Conservation (phyloP, 2,888 invertebrate species). For the Harpalus rubripes region DNA sequence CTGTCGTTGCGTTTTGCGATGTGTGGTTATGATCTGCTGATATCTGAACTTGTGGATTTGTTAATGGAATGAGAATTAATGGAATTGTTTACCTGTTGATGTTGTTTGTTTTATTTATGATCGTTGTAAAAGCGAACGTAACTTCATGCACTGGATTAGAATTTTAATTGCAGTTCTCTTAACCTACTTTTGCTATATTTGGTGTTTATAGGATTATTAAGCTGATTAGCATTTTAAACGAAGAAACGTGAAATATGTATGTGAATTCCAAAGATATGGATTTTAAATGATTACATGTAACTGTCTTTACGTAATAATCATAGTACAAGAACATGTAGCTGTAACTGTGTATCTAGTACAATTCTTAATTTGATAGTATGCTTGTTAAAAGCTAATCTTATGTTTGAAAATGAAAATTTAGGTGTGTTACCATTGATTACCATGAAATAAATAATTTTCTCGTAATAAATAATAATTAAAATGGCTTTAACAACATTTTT, state of each 20-base stretch:
- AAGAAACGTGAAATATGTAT: neutral
- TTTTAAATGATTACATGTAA: neutral
- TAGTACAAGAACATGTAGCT: neutral
- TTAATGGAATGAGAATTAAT: constrained; percentile 23
- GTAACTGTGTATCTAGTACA: neutral
- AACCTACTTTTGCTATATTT: neutral
- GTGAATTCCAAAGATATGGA: neutral
- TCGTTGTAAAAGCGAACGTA: constrained; percentile 15
- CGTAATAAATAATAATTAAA: no score
- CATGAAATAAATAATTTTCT: no score
- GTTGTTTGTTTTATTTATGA: constrained; percentile 34
- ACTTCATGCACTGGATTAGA: neutral
- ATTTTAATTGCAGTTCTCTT: neutral
- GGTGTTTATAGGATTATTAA: neutral
- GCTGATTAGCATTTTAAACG: neutral
- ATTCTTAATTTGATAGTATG: no score
- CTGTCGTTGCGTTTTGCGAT: constrained; percentile 16
- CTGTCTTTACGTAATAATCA: neutral
- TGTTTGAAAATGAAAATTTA: no score
- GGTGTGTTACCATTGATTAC: no score
- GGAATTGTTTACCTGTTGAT: constrained; percentile 24
- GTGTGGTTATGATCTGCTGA: constrained; percentile 4
- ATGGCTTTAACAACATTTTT: no score
- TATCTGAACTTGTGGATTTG: constrained; percentile 14
- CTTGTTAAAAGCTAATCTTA: no score